Percentiles rank a stretch among this genome's conserved stretches.
phyloP scores from a whole-genome alignment of 2,113 vertebrate genomes.

The Phylloscopus trochilus region DNA sequence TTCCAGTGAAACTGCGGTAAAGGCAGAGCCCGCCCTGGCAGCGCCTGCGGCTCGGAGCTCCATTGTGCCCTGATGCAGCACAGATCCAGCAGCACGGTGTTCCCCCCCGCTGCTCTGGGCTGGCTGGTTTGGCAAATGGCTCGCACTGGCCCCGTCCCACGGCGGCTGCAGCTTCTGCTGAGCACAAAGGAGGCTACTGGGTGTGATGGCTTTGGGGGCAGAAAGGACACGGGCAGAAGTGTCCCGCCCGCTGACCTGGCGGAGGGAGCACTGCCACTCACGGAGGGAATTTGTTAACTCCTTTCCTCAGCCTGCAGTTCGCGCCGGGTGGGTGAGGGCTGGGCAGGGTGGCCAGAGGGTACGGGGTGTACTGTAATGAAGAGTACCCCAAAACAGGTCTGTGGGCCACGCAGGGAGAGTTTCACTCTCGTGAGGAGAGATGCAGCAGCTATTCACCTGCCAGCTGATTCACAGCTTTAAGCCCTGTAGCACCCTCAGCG shows the following conservation, averaged over 20 bases:
- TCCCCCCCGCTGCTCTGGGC: not conserved
- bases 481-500: not conserved
- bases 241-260: not conserved
- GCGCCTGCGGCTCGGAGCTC: not conserved
- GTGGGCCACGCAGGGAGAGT: not conserved
- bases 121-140: not conserved
- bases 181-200: not conserved
- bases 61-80: not conserved
- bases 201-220: not conserved
- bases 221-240: not conserved
- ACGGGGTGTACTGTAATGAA: not conserved
- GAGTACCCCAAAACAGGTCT: not conserved
- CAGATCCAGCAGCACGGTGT: not conserved
- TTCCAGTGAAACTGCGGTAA: not conserved
- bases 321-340: not conserved
- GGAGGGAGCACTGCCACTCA: not conserved
- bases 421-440: not conserved
- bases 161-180: not conserved
- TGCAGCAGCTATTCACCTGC: not conserved
- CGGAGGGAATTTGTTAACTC: not conserved
- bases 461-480: not conserved
- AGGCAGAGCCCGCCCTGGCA: not conserved
- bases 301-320: not conserved
- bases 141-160: rapidly evolving
- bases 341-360: not conserved